phyloP scores from a whole-genome alignment of 1,140 invertebrate species.

The Leptinotarsa undecemlineata region DNA sequence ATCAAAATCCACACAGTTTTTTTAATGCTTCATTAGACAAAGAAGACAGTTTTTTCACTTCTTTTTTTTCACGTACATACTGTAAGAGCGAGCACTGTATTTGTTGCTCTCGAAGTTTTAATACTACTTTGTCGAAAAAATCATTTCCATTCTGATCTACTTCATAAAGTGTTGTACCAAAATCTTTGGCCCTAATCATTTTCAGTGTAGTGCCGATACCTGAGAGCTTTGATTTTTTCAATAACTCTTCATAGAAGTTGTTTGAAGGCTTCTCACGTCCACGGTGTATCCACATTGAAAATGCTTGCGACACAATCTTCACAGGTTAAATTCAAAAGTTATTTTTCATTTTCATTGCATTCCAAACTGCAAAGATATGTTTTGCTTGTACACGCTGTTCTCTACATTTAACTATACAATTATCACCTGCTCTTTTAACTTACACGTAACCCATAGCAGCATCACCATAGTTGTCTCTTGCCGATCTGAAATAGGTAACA shows the following conservation, averaged over 20 bases:
- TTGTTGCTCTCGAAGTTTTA: too few species aligned
- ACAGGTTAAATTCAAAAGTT: too few species aligned
- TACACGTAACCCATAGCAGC: slow-evolving; percentile 46
- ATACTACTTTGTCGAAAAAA: too few species aligned
- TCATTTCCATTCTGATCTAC: too few species aligned
- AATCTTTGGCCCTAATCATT: too few species aligned
- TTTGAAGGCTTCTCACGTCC: too few species aligned
- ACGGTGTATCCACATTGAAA: too few species aligned
- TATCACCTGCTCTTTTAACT: slow-evolving; percentile 38
- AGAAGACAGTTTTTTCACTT: slow-evolving; percentile 38
- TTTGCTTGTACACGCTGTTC: slow-evolving; percentile 43
- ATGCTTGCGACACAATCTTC: background rate
- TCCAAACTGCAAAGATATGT: slow-evolving; percentile 37
- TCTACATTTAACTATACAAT: slow-evolving; percentile 43
- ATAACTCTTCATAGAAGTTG: too few species aligned
- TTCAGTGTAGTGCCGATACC: too few species aligned
- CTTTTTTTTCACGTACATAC: slow-evolving; percentile 31
- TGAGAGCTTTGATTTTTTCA: too few species aligned
- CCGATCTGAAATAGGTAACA: slow-evolving; percentile 17
- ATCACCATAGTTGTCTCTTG: slow-evolving; percentile 36
- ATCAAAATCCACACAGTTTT: slow-evolving; percentile 42
- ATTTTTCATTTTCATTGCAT: slow-evolving; percentile 22
- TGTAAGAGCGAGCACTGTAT: slow-evolving; percentile 22
- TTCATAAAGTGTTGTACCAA: too few species aligned
- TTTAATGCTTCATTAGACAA: slow-evolving; percentile 51